Evolutionary conservation across 2,888 invertebrate genomes (phyloP).

Genomic region (Bunonema sp.): DNA sequence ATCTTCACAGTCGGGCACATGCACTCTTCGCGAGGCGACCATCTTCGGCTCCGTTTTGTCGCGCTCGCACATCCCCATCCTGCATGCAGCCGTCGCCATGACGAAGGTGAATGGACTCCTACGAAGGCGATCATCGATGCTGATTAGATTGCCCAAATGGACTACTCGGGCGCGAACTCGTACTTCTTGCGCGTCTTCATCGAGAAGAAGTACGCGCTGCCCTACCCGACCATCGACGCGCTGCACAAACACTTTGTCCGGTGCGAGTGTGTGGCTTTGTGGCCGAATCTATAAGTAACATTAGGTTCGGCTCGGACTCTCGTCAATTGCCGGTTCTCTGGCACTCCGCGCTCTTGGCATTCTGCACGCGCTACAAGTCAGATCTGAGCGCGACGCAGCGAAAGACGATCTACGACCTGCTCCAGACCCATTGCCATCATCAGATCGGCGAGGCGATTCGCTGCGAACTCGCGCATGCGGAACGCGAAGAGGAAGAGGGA

Average conservation of each 20-base stretch:
- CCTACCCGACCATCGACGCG: slow-evolving; percentile 81
- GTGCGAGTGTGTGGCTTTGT: slow-evolving; percentile 47
- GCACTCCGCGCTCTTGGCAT: slow-evolving; percentile 85
- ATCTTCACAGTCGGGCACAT: slow-evolving; percentile 63
- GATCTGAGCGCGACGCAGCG: slow-evolving; percentile 83
- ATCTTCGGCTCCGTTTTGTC: slow-evolving; percentile 80
- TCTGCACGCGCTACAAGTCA: slow-evolving; percentile 82
- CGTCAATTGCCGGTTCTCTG: slow-evolving; percentile 80
- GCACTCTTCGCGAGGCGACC: slow-evolving; percentile 82
- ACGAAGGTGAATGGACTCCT: slow-evolving; percentile 15
- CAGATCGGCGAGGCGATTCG: no score
- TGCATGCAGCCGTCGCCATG: slow-evolving; percentile 85
- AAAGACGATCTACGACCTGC: slow-evolving; percentile 65
- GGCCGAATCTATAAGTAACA: not conserved
- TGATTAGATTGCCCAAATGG: slow-evolving; percentile 96
- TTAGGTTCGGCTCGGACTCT: slow-evolving; percentile 5
- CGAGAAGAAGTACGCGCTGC: slow-evolving; percentile 91
- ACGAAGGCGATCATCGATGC: no score
- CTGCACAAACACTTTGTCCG: slow-evolving; percentile 80
- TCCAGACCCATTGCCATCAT: no score
- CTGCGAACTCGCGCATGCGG: no score
- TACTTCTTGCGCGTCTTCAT: slow-evolving; percentile 80
- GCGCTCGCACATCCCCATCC: slow-evolving; percentile 75
- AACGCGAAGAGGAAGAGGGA: no score
- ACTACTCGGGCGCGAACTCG: slow-evolving; percentile 83